Evolutionary conservation across 2,888 invertebrate species (phyloP).

Genomic region (Heliconius ismenius): DNA sequence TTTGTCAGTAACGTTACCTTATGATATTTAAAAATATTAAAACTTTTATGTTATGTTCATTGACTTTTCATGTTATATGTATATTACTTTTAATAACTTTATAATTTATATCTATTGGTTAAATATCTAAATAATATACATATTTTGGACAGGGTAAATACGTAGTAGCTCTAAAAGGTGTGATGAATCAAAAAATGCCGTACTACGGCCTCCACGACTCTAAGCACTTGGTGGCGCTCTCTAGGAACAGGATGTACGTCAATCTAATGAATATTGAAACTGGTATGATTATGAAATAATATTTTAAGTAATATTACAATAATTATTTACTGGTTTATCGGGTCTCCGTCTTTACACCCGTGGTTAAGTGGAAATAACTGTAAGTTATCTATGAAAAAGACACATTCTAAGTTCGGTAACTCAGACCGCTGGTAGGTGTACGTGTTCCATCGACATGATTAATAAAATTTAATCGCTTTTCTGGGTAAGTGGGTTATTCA

Average conservation of each 20-base stretch:
- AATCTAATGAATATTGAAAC: conserved; percentile 92
- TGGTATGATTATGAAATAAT: conserved; percentile 66
- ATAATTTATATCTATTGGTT: background rate
- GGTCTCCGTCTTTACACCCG: too few species aligned
- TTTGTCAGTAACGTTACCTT: background rate
- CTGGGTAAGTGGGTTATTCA: too few species aligned
- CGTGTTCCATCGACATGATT: too few species aligned
- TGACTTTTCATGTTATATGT: background rate
- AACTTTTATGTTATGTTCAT: background rate
- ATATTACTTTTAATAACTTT: background rate
- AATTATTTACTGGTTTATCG: too few species aligned
- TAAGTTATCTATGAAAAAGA: too few species aligned
- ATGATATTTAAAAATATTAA: background rate
- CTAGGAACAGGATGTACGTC: conserved; percentile 94
- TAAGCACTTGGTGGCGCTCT: conserved; percentile 89
- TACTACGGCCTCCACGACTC: conserved; percentile 92
- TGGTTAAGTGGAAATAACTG: too few species aligned
- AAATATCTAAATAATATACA: background rate
- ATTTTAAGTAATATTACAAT: too few species aligned
- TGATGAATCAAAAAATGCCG: conserved; percentile 97
- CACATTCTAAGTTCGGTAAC: too few species aligned
- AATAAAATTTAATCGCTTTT: too few species aligned
- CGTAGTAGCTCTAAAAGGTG: conserved; percentile 88
- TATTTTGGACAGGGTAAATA: conserved; percentile 72
- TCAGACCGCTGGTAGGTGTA: too few species aligned